A percentile compares a stretch with the other conserved stretches of the same genome.
phyloP scores from a whole-genome alignment of 2,888 invertebrate genomes.

The Ophioninae sp. region DNA sequence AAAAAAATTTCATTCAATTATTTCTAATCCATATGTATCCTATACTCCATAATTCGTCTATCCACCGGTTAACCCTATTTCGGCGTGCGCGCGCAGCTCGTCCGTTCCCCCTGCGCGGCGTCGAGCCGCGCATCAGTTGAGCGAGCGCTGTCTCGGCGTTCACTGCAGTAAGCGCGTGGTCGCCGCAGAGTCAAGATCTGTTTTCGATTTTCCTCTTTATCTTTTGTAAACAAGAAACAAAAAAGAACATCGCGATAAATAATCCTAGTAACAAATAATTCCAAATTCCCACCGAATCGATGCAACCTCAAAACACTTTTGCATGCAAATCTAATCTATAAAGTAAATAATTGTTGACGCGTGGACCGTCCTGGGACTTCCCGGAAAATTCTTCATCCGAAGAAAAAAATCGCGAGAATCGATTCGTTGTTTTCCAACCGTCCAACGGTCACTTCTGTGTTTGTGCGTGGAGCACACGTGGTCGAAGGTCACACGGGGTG shows the following conservation, averaged over 20 bases:
- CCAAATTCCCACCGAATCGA: neutral
- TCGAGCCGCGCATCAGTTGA: constrained; percentile 64
- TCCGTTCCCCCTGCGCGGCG: constrained; percentile 32
- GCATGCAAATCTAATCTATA: too few species aligned
- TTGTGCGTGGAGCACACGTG: constrained; percentile 44
- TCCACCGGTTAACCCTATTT: neutral
- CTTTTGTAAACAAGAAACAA: constrained; percentile 11
- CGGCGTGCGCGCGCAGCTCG: constrained; percentile 19
- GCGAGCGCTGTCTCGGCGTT: constrained; percentile 33
- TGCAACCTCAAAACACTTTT: neutral
- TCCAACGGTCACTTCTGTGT: neutral
- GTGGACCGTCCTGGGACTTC: too few species aligned
- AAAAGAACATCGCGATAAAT: neutral
- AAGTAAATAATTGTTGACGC: too few species aligned
- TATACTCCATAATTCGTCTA: neutral
- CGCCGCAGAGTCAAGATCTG: constrained; percentile 47
- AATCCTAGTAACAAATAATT: neutral
- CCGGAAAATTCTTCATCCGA: neutral
- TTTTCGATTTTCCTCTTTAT: too few species aligned
- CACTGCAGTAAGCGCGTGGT: constrained; percentile 63
- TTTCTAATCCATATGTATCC: too few species aligned
- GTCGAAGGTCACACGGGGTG: constrained; percentile 55
- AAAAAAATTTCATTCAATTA: too few species aligned
- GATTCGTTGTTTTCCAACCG: too few species aligned
- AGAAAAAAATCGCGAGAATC: neutral